These are phyloP conservation scores for Zygothrica quintamaculata DNA, from an alignment of 2,888 invertebrate genomes.

Conservation along the genomic window DNA sequence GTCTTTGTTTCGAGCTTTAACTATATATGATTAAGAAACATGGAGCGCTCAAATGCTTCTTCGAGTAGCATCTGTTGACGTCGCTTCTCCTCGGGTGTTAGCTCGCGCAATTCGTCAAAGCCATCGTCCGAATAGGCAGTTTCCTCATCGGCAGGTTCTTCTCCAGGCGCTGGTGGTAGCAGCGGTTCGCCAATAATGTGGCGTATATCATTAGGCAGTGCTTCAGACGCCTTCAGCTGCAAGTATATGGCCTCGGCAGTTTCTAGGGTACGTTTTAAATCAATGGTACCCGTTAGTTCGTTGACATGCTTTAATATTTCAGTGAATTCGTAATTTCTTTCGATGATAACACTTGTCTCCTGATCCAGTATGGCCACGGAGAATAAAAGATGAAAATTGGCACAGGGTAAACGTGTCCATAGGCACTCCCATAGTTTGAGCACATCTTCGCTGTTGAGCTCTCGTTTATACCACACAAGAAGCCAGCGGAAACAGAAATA, in stretches of 20 bases:
- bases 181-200: conserved; percentile 88
- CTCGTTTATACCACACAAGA: conserved; percentile 97
- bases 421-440: conserved; percentile 97
- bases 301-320: conserved; percentile 99
- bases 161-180: conserved; percentile 45
- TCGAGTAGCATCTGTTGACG: conserved; percentile 83
- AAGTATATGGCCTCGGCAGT: conserved; percentile 96
- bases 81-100: conserved; percentile 79
- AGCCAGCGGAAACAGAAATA: conserved; percentile 99
- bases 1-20: conserved; percentile 32
- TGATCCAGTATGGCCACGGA: conserved; percentile 96
- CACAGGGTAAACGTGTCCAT: conserved; percentile 97
- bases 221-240: conserved; percentile 90
- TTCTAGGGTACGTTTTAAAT: conserved; percentile 92
- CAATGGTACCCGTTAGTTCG: conserved; percentile 94
- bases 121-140: conserved; percentile 83
- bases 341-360: conserved; percentile 94
- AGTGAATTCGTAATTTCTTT: conserved; percentile 96
- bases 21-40: conserved; percentile 80
- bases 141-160: conserved; percentile 49
- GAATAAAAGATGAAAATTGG: conserved; percentile 97
- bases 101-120: conserved; percentile 80
- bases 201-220: conserved; percentile 90
- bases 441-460: conserved; percentile 94
- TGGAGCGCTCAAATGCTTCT: conserved; percentile 83